Evolutionary conservation across 2,113 vertebrate species (phyloP).

Genomic region (Sinosuthora webbiana): DNA sequence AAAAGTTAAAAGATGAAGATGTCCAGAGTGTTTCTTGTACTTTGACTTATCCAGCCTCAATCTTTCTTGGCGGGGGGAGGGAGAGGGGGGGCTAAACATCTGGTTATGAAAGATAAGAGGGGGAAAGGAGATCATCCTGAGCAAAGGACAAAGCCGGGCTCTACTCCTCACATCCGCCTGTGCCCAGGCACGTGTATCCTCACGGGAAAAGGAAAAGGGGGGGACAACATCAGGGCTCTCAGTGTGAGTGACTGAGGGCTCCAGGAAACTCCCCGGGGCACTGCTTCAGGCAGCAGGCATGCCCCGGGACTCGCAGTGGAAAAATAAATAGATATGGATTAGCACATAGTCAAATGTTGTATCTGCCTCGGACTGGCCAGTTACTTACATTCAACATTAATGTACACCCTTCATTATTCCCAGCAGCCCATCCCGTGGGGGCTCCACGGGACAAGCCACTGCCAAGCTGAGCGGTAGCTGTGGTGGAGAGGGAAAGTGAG

Average conservation of each 20-base stretch:
- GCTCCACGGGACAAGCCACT: slow-evolving; percentile 10
- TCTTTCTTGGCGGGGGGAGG: not conserved
- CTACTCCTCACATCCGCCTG: not conserved
- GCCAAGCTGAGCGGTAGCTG: slow-evolving; percentile 43
- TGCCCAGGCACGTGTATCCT: not conserved
- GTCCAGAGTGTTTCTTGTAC: slow-evolving; percentile 23
- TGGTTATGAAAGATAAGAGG: not conserved
- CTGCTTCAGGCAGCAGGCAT: not conserved
- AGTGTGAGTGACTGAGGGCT: not conserved
- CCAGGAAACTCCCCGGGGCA: not conserved
- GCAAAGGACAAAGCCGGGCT: slow-evolving; percentile 29
- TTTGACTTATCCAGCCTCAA: slow-evolving; percentile 47
- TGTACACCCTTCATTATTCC: slow-evolving; percentile 66
- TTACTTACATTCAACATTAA: slow-evolving; percentile 46
- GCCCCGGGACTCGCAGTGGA: slow-evolving; percentile 12
- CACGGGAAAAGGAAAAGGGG: not conserved
- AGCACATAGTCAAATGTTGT: slow-evolving; percentile 20
- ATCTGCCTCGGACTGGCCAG: slow-evolving; percentile 38
- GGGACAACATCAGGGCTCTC: not conserved
- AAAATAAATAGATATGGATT: slow-evolving; percentile 65
- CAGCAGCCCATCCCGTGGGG: not conserved
- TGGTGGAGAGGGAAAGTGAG: slow-evolving; percentile 24
- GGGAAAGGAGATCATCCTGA: slow-evolving; percentile 30
- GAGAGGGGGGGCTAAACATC: not conserved
- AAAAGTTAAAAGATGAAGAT: slow-evolving; percentile 55